phyloP scores from a whole-genome alignment of 2,888 invertebrate genomes.

The Gymnocheta viridis region DNA sequence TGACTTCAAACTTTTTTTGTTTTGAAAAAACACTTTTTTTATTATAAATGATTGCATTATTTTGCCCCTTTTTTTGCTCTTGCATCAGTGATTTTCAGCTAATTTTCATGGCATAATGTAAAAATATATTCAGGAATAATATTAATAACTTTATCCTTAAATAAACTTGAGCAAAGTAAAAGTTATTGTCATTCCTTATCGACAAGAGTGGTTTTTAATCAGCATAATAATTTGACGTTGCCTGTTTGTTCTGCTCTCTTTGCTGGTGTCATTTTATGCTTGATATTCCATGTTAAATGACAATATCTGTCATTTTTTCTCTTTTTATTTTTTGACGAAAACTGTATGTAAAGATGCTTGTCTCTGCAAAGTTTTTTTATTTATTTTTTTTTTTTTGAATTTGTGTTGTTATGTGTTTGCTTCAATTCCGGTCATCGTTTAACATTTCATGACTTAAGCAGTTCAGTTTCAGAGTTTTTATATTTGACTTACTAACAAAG shows the following conservation, averaged over 20 bases:
- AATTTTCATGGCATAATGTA: conserved; percentile 32
- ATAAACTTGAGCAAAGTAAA: conserved; percentile 40
- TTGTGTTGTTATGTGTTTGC: conserved; percentile 18
- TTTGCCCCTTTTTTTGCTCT: conserved; percentile 4
- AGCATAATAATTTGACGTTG: conserved; percentile 58
- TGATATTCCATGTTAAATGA: conserved; percentile 55
- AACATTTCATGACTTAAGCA: conserved; percentile 37
- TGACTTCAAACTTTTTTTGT: conserved; percentile 12
- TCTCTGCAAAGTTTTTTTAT: conserved; percentile 28
- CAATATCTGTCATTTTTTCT: conserved; percentile 38
- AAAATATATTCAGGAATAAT: conserved; percentile 20
- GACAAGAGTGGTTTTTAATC: conserved; percentile 63
- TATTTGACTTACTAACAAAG: conserved; percentile 49
- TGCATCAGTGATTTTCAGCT: conserved; percentile 19
- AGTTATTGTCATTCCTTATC: conserved; percentile 61
- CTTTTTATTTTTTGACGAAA: conserved; percentile 16
- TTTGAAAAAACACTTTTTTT: neutral
- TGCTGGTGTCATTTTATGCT: conserved; percentile 12
- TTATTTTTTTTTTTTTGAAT: neutral
- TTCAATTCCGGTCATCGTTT: conserved; percentile 60
- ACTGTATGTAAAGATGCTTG: conserved; percentile 51
- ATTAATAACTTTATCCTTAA: conserved; percentile 54
- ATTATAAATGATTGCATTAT: conserved; percentile 23
- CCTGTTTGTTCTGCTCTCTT: neutral
- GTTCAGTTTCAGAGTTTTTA: conserved; percentile 38